Evolutionary conservation across 2,113 vertebrate species (phyloP), one percentile per base, ranked within the genome.

Genomic region (Aphyosemion australe): DNA sequence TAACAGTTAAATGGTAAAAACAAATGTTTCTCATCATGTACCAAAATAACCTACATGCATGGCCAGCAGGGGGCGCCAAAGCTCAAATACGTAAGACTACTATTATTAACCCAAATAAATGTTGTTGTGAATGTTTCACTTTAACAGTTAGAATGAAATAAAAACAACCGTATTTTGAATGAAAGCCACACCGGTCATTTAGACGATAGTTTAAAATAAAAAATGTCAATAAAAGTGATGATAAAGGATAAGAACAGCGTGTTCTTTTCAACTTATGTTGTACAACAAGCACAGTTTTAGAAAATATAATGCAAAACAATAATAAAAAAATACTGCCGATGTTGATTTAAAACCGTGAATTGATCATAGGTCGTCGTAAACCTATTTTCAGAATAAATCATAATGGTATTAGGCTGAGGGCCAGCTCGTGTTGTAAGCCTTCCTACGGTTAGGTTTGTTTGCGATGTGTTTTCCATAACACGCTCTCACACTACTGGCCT

Each of bases 391-490:
- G 37, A 19, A 5, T 65, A 4, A 65, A 41, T 21, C 14, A 89
- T 39, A 2, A 8, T 3, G 12, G 12, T 14, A 56, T 50, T 46
- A 18, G 50, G 71, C 47, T 8, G 14, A 2, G 15, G 15, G 46
- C 55, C 65, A 53, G 41, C 19, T 41, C 12, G 48, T 50, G 62
- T 12, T 42, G 18, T 18, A 26, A 45, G 19, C 21, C 34, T 21
- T 9, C 51, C 34, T 4, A 8, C 11, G 21, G 14, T 45, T 14
- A 52, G 61, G 16, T 65, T 60, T 31, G 49, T 76, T 45, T 60
- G 66, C 73, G 18, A 56, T 49, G 61, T 46, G 61, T 56, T 68
- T 48, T 45, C 26, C 42, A 46, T 45, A 56, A 53, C 51, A 37
- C 26, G 32, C 64, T 31, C 53, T 61, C 64, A 70, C 55, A 56